Evolutionary conservation across 1,140 invertebrate genomes (phyloP), one percentile per base, ranked within the genome.

Genomic region (Conopomorpha cramerella): DNA sequence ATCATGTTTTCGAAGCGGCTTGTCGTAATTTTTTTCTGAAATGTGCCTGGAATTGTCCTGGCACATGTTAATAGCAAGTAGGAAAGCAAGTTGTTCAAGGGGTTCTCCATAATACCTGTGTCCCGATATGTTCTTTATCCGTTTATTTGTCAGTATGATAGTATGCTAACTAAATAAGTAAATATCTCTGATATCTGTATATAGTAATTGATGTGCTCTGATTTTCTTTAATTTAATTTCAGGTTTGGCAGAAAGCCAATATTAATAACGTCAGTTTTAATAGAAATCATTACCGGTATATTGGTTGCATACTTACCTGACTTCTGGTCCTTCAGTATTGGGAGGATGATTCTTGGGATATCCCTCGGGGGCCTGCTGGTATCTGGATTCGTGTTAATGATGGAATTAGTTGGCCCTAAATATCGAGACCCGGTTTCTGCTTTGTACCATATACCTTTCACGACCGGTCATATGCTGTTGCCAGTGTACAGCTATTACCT

Each of bases 321-420:
- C 65, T 88, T 79, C 44, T 81, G 80, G 70, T 57, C 81, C 30
- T 89, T 89, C 51, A 64, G 83, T 10, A 43, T 82, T 10, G 53
- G 83, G 0, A 76, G 85, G 56, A 84, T 84, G 45, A 44, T 86
- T n/a, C 57, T 82, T 11, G 85, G 82, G n/a, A 29, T 80, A 28
- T 68, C 82, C 8, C 81, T 82, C 15, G 84, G 82, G 35, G 83
- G 83, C 2, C 78, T 82, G 0, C 82, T 84, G 77, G 65, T 84
- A 3, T 66, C 82, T 10, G 82, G 82, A 35, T 87, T 80, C 45
- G 80, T 82, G 0, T 57, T 82, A 16, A 57, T 77, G 1, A 79
- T 82, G 71, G 80, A 82, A 58, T 68, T 68, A 18, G 45, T 71
- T 19, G 72, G 72, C 15, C 57, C 33, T 27, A 48, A 65, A 36